Evolutionary conservation across 2,888 invertebrate species (phyloP).

Genomic region (Abrostola triplasia): DNA sequence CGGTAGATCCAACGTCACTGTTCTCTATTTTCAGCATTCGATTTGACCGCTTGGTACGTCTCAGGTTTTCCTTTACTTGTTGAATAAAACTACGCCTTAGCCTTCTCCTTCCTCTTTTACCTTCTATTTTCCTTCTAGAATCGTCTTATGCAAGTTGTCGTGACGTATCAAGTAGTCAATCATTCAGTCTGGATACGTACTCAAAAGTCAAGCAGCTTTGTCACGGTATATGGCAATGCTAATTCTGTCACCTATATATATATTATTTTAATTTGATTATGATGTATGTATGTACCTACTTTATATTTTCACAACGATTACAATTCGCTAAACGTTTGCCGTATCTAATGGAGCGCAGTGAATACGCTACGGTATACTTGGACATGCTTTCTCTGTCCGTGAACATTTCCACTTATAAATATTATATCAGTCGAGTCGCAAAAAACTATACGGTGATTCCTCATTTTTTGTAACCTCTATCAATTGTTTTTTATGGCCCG

Average conservation of each 20-base stretch:
- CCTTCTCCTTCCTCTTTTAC: too few relatives aligned
- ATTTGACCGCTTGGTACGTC: too few relatives aligned
- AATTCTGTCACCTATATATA: background rate
- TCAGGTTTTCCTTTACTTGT: too few relatives aligned
- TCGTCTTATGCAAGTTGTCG: too few relatives aligned
- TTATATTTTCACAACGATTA: constrained; percentile 27
- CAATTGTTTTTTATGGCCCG: constrained; percentile 10
- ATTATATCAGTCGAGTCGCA: constrained; percentile 39
- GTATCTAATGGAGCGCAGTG: constrained; percentile 70
- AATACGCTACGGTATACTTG: constrained; percentile 65
- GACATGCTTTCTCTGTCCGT: constrained; percentile 76
- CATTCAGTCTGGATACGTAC: too few relatives aligned
- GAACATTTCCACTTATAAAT: constrained; percentile 54
- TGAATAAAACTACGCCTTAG: too few relatives aligned
- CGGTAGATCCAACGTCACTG: too few relatives aligned
- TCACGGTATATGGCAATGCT: too few relatives aligned
- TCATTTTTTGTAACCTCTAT: constrained; percentile 24
- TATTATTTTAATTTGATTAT: background rate
- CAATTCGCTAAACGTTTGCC: constrained; percentile 41
- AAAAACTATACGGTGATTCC: constrained; percentile 28
- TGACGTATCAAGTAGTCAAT: too few relatives aligned
- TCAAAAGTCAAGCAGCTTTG: too few relatives aligned
- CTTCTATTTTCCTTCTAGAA: too few relatives aligned
- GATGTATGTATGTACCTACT: constrained; percentile 1
- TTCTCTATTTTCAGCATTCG: too few relatives aligned